Base-by-base conservation (phyloP, 1,140 invertebrate genomes). In the Drosophila santomea region DNA sequence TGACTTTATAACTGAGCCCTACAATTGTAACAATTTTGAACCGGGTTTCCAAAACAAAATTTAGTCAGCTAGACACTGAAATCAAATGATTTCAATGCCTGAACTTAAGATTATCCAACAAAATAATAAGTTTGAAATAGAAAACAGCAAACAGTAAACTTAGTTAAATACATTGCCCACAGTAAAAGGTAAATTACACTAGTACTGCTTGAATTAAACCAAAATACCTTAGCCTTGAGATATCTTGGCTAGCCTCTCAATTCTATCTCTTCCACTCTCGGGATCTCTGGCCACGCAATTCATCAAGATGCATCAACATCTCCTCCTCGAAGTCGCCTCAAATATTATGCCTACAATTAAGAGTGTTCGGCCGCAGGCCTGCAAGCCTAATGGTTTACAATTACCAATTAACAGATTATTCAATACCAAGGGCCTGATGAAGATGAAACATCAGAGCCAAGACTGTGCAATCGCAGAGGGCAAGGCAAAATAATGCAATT, bases 391-490 rank as follows among this genome's bases (percentile, higher is more conserved):
- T 68, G 75, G 52, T 14, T 57, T 71, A 67, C 74, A 82, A 82
- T 75, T 88, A 78, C 75, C 83, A 88, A 88, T 82, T 88, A 88
- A 78, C 79, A 75, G 74, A 63, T 86, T 78, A 75, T 69, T 69
- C 32, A 63, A 68, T 48, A 56, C 35, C 47, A 25, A 60, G 45
- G 47, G 43, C 35, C 44, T 36, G 38, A 23, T 39, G 45, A 4
- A 36, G 36, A 43, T 35, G 44, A 32, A 32, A 12, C 47, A 28
- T 25, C 4, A 12, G 4, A 14, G 14, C 12, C 23, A 11, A 48
- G 12, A 8, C 25, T 1, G 12, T 51, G 54, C 32, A 58, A 8
- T 28, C 20, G 41, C 17, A 3, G 20, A 48, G 55, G 8, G 39
- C 43, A 61, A 73, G 57, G 35, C 36, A 50, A 74, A 64, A 64